A percentile compares a stretch with the other conserved stretches of the same genome.
phyloP scores from a whole-genome alignment of 2,797 vertebrate genomes.

The Acipenser oxyrinchus region DNA sequence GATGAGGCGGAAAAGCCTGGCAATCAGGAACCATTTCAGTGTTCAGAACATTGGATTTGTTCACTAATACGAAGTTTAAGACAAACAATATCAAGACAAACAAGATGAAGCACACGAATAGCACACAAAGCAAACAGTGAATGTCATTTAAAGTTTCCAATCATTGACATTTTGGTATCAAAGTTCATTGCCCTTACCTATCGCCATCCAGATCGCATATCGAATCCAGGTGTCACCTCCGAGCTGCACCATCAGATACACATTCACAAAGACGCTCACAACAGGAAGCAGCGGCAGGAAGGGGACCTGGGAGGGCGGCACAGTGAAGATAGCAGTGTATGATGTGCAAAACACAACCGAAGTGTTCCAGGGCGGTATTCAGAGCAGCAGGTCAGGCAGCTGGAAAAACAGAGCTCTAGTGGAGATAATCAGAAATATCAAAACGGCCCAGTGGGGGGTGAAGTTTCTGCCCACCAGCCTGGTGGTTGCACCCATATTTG shows the following conservation, averaged over 20 bases:
- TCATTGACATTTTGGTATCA: neutral
- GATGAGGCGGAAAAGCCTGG: no score
- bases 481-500: neutral
- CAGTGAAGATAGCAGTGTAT: no score
- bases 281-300: constrained; percentile 68
- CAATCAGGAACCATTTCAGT: no score
- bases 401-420: no score
- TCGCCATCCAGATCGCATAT: constrained; percentile 71
- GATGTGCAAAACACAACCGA: no score
- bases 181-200: constrained; percentile 50
- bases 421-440: no score
- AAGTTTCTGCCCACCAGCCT: neutral
- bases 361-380: no score
- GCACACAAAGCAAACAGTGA: neutral
- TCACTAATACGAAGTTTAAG: neutral
- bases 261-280: constrained; percentile 63
- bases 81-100: neutral
- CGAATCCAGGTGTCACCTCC: constrained; percentile 60
- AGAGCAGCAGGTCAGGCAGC: no score
- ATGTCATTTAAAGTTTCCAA: neutral
- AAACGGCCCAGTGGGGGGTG: neutral
- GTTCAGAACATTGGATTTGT: no score
- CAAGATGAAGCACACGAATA: neutral
- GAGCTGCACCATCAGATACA: constrained; percentile 70
- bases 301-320: constrained; percentile 57